phyloP scores from a whole-genome alignment of 2,888 invertebrate genomes.

The Tridacna gigas region DNA sequence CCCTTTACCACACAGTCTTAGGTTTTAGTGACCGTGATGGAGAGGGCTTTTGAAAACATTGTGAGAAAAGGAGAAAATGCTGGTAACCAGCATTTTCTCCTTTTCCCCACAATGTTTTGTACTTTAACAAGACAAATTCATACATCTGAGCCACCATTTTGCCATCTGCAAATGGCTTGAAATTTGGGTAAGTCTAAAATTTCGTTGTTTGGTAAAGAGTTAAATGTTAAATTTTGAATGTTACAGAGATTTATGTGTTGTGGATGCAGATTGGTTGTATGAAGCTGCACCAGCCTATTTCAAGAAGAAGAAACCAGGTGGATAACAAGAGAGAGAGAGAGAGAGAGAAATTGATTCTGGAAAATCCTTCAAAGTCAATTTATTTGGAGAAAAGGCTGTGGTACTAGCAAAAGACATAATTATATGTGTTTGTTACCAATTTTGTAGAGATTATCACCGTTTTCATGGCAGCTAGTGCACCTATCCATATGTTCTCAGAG shows the following conservation, averaged over 20 bases:
- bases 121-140: too few species aligned
- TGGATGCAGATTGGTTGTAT: conserved; percentile 92
- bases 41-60: too few species aligned
- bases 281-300: conserved; percentile 86
- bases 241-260: conserved; percentile 88
- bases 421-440: too few species aligned
- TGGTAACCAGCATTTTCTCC: too few species aligned
- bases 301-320: conserved; percentile 79
- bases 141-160: too few species aligned
- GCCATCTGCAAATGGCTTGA: neutral
- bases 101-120: too few species aligned
- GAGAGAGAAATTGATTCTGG: neutral
- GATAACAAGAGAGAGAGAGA: conserved; percentile 27
- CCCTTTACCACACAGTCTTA: too few species aligned
- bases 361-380: neutral
- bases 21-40: too few species aligned
- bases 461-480: neutral
- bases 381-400: too few species aligned
- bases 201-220: neutral
- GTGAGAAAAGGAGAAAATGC: too few species aligned
- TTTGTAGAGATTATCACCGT: neutral
- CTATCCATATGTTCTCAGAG: too few species aligned
- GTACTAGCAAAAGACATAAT: too few species aligned
- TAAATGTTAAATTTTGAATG: neutral
- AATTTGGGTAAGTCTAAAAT: neutral